Base-by-base conservation (phyloP, 1,140 invertebrate species). In the Neodiprion fabricii region DNA sequence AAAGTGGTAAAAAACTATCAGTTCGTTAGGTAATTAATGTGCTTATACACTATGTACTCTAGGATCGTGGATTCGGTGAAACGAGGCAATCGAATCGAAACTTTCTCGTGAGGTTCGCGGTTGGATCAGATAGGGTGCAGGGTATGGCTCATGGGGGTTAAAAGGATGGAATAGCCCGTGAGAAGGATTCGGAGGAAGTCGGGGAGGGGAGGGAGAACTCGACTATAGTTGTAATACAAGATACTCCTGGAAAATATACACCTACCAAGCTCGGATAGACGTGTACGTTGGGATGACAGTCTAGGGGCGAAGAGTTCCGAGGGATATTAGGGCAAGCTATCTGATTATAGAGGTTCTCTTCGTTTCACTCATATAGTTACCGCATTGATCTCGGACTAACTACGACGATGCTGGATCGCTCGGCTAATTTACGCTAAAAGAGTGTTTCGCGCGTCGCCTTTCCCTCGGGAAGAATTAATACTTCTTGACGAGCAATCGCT, bases 291-390 rank as follows among this genome's bases (percentile, higher is more conserved):
- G 28, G 28, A 40, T 40, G 28, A 40, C 28, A 40, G 28, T 40
- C 12, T 47, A 69, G 70, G 72, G 67, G 69, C 23, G 69, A 40
- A 40, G 28, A 40, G 48, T 47, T 9, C 65, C 23, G 47, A 9
- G 78, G 77, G 79, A 79, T 79, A 79, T 81, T 79, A 80, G 79
- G 77, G 77, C 73, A 75, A 77, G 79, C 77, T 81, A 81, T 81
- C 79, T 80, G 79, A 81, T 81, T 76, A 72, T 67, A 53, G 61
- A 40, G 1, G 12, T 7, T 70, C 75, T 75, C 21, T 65, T 14
- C 61, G 14, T 47, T 12, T 28, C 72, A 23, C 49, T 72, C 50
- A n/a, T 79, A 80, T 79, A 80, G 79, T 79, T 79, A 77, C 76
- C 71, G 78, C 78, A 80, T 80, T 77, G 78, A 80, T 80, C 77